A percentile compares a stretch with the other conserved stretches of the same genome.
Conservation (phyloP, 2,113 vertebrate species). For the Nipponia nippon region DNA sequence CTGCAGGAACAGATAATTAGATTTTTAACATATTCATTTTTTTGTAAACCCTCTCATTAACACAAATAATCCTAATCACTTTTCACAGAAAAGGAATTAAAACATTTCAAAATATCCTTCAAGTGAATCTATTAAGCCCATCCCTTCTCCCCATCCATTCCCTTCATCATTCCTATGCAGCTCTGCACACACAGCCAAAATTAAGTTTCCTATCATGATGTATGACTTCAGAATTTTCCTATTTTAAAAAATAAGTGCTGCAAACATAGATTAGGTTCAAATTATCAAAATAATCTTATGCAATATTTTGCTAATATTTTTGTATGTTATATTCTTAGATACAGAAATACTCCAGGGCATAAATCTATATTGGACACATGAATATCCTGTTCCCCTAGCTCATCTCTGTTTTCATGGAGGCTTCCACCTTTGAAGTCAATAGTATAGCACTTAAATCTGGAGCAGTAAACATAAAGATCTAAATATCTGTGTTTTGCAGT, state of each 20-base stretch:
- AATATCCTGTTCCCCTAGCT: neutral
- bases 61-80: neutral
- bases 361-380: neutral
- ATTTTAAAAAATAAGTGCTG: neutral
- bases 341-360: neutral
- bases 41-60: neutral
- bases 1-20: neutral
- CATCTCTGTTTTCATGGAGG: neutral
- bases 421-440: neutral
- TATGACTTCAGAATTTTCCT: neutral
- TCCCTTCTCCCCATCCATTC: neutral
- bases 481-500: neutral
- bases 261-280: neutral
- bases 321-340: neutral
- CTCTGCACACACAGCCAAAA: neutral
- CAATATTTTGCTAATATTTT: neutral
- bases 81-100: neutral
- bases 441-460: neutral
- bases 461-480: neutral
- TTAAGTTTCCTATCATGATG: rapidly evolving
- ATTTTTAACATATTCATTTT: neutral
- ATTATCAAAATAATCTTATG: neutral
- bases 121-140: neutral
- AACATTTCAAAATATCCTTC: neutral
- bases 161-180: neutral